Evolutionary conservation across 2,797 vertebrate species (phyloP).

Genomic region (Sandelia bainsii): DNA sequence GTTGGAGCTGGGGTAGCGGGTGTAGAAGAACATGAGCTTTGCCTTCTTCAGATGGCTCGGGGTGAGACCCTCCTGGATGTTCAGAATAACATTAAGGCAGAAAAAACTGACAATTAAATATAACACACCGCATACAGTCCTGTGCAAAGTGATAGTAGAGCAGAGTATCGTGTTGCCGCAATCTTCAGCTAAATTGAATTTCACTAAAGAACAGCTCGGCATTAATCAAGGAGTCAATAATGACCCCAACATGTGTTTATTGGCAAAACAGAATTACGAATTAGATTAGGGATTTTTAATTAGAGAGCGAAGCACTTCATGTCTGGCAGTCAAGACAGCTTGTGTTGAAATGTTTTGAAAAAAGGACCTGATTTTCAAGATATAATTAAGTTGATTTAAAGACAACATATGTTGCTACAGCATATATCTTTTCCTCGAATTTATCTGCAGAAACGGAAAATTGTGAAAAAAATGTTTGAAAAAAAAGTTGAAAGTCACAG

Average conservation of each 20-base stretch:
- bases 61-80: conserved; percentile 95
- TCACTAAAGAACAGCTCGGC: conserved; percentile 82
- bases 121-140: conserved; percentile 38
- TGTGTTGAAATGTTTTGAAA: conserved; percentile 80
- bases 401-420: conserved; percentile 52
- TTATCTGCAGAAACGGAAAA: background rate
- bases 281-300: conserved; percentile 88
- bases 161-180: conserved; percentile 79
- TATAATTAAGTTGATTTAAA: conserved; percentile 73
- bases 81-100: conserved; percentile 84
- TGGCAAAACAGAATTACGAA: conserved; percentile 85
- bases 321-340: conserved; percentile 75
- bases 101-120: conserved; percentile 65
- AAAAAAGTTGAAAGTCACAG: background rate
- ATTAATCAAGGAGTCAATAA: conserved; percentile 85
- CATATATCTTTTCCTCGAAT: background rate
- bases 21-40: conserved; percentile 98
- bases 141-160: conserved; percentile 75
- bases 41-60: conserved; percentile 97
- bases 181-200: conserved; percentile 80
- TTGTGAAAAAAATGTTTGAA: no score
- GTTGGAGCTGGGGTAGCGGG: conserved; percentile 94
- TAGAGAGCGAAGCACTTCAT: conserved; percentile 81
- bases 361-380: conserved; percentile 52
- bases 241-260: conserved; percentile 85